Base-by-base conservation (phyloP, 2,113 vertebrate species). In the Rattus norvegicus region DNA sequence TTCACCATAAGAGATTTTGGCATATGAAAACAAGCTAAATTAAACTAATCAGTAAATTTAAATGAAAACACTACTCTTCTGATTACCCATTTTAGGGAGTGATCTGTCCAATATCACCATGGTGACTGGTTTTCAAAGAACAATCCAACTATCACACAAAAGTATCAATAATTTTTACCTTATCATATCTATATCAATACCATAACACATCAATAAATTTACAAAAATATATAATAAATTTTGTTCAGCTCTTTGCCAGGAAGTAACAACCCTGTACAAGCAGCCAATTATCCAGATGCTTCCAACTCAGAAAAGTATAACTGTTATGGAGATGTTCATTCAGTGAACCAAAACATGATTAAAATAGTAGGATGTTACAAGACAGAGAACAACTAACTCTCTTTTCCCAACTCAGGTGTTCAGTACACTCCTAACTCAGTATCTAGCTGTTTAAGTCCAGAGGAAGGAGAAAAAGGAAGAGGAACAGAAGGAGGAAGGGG, bases 11-110 rank as follows among this genome's bases (percentile, higher is more conserved):
- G 69, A 96, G 36, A 72, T 90, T 80, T 87, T 70, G 70, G 33
- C 39, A 92, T 11, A 67, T 16, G n/a, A 95, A 95, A 88, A 83
- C 39, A 83, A 93, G 59, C 91, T 73, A 83, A 93, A 89, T 79
- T 79, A 91, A 95, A 87, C 11, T 56, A 54, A 49, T 49, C 54
- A 63, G 94, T 63, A 94, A 94, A 54, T 69, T 36, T 49, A 94
- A 91, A 94, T 36, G 22, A 85, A 94, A 94, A 20, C 17, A 90
- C 79, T 56, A 84, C n/a, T 83, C 54, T 87, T 86, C 36, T 90
- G 9, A 89, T 36, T 39, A 24, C 2, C 77, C 59, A 63, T 24
- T 33, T 47, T 90, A 79, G 47, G 47, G 47, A 70, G 19, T 89
- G 59, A 63, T 61, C 36, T 73, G 28, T 30, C 14, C 9, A 59